Conservation (phyloP, 2,113 vertebrate genomes). For the Cranoglanis bouderius region DNA sequence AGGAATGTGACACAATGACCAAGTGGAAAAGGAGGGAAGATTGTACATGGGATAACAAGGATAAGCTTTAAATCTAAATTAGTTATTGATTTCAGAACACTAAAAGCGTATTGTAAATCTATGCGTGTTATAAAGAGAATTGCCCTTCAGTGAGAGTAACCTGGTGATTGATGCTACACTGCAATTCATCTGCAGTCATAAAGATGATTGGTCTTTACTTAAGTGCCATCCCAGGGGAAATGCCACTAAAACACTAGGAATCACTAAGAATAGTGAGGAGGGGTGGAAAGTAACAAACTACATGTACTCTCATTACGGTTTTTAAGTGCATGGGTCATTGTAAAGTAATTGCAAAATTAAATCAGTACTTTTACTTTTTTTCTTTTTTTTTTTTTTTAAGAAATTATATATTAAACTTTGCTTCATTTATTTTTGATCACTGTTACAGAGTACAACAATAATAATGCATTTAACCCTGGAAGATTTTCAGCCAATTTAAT, state of each 20-base stretch:
- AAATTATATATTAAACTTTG: background rate
- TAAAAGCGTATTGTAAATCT: constrained; percentile 38
- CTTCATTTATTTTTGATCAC: background rate
- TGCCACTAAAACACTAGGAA: background rate
- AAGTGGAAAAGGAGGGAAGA: background rate
- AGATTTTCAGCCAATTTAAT: background rate
- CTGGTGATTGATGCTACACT: constrained; percentile 34
- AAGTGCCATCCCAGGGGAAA: constrained; percentile 10
- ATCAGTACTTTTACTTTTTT: background rate
- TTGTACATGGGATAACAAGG: background rate
- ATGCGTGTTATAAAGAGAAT: constrained; percentile 18
- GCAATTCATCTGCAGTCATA: constrained; percentile 39
- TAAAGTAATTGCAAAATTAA: background rate
- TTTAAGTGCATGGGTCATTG: background rate
- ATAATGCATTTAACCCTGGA: background rate
- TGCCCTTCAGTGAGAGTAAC: constrained; percentile 31
- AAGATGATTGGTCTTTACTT: constrained; percentile 38
- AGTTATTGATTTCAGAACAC: constrained; percentile 34
- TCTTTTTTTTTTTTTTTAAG: background rate
- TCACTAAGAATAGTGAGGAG: background rate
- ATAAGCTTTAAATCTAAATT: constrained; percentile 32
- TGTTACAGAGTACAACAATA: background rate
- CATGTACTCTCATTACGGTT: background rate
- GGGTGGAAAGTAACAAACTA: background rate
- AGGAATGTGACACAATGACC: background rate